These are phyloP conservation scores for Euzetes globulus DNA, from an alignment of 2,888 invertebrate genomes.

Conservation along the genomic window DNA sequence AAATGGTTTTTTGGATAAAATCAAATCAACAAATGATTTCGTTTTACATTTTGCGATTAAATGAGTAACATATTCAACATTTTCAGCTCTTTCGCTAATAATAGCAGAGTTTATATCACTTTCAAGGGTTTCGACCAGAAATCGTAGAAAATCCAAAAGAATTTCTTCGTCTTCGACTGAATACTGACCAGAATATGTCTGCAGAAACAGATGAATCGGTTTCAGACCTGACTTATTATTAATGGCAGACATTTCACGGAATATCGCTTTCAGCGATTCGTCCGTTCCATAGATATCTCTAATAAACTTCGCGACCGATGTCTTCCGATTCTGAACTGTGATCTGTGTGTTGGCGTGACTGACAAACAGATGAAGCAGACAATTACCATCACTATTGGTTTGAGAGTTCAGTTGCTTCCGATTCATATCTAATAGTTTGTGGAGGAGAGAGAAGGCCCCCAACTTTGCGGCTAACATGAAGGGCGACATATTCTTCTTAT, in stretches of 20 bases:
- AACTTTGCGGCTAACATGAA: conserved; percentile 47
- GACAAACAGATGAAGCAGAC: conserved; percentile 48
- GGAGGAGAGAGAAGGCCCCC: conserved; percentile 46
- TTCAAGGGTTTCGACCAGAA: conserved; percentile 12
- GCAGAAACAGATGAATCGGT: conserved; percentile 35
- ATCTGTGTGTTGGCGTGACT: conserved; percentile 42
- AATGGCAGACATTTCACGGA: conserved; percentile 39
- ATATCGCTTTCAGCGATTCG: conserved; percentile 1
- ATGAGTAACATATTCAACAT: conserved; percentile 35
- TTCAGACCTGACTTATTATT: conserved; percentile 40
- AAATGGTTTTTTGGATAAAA: conserved; percentile 34
- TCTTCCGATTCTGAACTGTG: conserved; percentile 42
- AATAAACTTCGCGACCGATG: conserved; percentile 37
- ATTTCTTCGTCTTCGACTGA: background rate
- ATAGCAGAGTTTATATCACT: conserved; percentile 6
- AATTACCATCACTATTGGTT: conserved; percentile 46
- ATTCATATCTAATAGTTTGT: conserved; percentile 46
- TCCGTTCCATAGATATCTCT: conserved; percentile 38
- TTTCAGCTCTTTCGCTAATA: background rate
- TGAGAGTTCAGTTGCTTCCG: conserved; percentile 45
- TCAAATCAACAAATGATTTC: conserved; percentile 45
- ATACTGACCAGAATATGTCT: background rate
- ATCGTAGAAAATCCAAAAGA: conserved; percentile 9
- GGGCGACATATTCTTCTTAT: conserved; percentile 47
- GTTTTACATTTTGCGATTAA: conserved; percentile 41